These are phyloP conservation scores for Crocodylus rhombifer DNA, from an alignment of 2,797 vertebrate genomes.

Conservation along the genomic window DNA sequence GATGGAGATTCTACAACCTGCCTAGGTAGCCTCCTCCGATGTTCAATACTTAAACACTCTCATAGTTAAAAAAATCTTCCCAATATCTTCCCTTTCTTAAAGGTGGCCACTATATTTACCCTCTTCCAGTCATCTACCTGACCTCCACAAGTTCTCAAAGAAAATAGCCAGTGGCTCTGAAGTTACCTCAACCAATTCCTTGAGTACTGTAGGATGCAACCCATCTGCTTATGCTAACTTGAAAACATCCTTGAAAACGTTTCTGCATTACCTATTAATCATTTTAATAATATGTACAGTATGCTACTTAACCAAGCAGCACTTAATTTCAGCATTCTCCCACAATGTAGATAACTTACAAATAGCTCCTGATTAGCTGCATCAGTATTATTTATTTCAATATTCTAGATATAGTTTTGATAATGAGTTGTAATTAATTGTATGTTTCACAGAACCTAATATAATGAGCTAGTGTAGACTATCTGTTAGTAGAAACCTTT, in stretches of 20 bases:
- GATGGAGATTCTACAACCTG: too few relatives aligned
- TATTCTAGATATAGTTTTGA: neutral
- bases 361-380: neutral
- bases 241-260: neutral
- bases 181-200: too few relatives aligned
- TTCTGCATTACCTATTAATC: neutral
- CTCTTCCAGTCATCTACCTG: too few relatives aligned
- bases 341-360: neutral
- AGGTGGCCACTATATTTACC: too few relatives aligned
- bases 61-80: too few relatives aligned
- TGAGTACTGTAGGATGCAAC: too few relatives aligned
- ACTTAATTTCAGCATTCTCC: neutral
- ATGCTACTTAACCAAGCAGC: neutral
- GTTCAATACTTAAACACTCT: too few relatives aligned
- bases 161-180: too few relatives aligned
- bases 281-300: neutral
- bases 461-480: neutral
- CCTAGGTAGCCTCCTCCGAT: too few relatives aligned
- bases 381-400: neutral
- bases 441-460: neutral
- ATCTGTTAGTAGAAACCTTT: too few relatives aligned
- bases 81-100: too few relatives aligned
- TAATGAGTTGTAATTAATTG: neutral
- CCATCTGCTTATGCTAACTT: neutral
- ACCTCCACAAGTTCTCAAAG: too few relatives aligned